Conservation (phyloP, 2,113 vertebrate genomes). For the Genyomyrus donnyi region DNA sequence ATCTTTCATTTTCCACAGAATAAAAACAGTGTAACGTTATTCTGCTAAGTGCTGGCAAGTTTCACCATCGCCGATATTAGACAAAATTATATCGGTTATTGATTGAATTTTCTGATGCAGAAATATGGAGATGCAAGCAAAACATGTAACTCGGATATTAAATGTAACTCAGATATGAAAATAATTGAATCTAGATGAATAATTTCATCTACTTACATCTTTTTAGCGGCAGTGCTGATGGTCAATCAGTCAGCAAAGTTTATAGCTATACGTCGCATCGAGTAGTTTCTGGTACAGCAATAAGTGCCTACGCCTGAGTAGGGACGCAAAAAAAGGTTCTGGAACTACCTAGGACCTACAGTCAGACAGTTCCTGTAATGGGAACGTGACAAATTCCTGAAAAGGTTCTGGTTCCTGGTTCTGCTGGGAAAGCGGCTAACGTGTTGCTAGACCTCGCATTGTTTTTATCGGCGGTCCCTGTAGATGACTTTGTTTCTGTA, state of each 20-base stretch:
- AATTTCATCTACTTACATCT: not conserved
- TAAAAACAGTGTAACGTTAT: not conserved
- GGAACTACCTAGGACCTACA: not conserved
- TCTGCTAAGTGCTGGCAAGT: not conserved
- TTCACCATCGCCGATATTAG: not conserved
- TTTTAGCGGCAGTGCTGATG: not conserved
- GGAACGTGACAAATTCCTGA: not conserved
- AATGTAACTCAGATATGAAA: too few relatives aligned
- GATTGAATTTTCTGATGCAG: not conserved
- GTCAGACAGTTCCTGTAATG: not conserved
- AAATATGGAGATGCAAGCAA: not conserved
- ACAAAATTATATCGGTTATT: not conserved
- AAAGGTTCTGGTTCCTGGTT: not conserved
- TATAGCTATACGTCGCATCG: not conserved
- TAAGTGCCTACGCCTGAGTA: not conserved
- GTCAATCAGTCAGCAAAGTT: not conserved
- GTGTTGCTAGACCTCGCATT: not conserved
- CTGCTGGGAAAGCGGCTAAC: not conserved
- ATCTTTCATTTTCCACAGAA: not conserved
- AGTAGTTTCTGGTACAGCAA: not conserved
- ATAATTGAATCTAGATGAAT: too few relatives aligned
- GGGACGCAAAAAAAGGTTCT: not conserved
- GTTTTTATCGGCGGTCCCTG: not conserved
- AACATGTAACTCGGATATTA: not conserved
- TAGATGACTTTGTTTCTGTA: not conserved